Evolutionary conservation across 2,797 vertebrate genomes (phyloP).

Genomic region (Gymnoscopelus braueri): DNA sequence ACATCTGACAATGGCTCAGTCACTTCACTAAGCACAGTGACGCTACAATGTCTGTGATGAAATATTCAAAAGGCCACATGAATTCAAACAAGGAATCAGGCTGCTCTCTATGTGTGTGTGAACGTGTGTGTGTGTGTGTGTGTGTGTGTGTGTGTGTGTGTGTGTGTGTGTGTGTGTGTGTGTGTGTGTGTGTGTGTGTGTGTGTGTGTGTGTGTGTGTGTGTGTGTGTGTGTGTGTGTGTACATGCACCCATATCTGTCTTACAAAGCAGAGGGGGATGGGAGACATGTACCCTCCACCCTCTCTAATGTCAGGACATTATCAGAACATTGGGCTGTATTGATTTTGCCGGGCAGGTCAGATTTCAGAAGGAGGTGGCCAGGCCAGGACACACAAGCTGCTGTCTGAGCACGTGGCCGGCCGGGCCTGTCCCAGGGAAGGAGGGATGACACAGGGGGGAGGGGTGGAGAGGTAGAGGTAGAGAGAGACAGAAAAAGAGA

Average conservation of each 20-base stretch:
- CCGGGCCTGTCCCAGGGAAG: constrained; percentile 52
- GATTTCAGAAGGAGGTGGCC: constrained; percentile 87
- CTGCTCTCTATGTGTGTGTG: constrained; percentile 2
- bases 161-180: constrained; percentile 7
- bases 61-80: constrained; percentile 71
- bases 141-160: constrained; percentile 27
- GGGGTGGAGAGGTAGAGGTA: constrained; percentile 29
- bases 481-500: constrained; percentile 16
- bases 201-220: not conserved
- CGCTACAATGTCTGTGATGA: constrained; percentile 39
- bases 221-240: constrained; percentile 11
- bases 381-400: constrained; percentile 67
- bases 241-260: constrained; percentile 20
- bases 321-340: constrained; percentile 92
- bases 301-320: constrained; percentile 93
- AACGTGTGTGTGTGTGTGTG: constrained; percentile 15
- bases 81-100: constrained; percentile 70
- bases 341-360: constrained; percentile 89
- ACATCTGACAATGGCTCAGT: constrained; percentile 42
- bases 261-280: constrained; percentile 58
- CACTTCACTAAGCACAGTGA: constrained; percentile 27
- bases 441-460: constrained; percentile 43
- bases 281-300: constrained; percentile 83
- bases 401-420: constrained; percentile 61
- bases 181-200: constrained; percentile 29